These are phyloP conservation scores for Drosophila ironensis DNA, from an alignment of 1,140 invertebrate genomes.

Conservation along the genomic window DNA sequence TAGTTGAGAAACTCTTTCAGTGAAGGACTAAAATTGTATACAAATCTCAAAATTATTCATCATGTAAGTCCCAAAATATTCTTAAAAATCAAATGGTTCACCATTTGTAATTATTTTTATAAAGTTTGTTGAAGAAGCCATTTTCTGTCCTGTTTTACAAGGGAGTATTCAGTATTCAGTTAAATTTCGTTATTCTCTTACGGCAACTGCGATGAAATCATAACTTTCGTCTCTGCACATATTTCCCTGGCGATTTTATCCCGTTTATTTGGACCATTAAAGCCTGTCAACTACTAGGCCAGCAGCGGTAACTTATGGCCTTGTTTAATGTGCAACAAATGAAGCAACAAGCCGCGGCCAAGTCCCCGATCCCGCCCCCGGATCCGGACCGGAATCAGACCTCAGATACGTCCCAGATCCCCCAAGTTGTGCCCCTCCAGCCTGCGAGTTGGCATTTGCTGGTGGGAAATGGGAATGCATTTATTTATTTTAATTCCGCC, in stretches of 20 bases:
- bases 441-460: slow-evolving; percentile 18
- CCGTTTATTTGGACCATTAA: slow-evolving; percentile 21
- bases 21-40: too few relatives aligned
- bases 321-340: slow-evolving; percentile 69
- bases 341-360: slow-evolving; percentile 59
- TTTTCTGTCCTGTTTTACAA: too few relatives aligned
- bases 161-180: too few relatives aligned
- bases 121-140: too few relatives aligned
- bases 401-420: background rate
- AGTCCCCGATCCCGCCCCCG: background rate
- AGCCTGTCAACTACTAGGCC: slow-evolving; percentile 35
- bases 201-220: background rate
- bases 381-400: background rate
- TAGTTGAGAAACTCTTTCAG: too few relatives aligned
- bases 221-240: background rate
- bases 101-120: too few relatives aligned
- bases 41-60: too few relatives aligned
- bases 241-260: slow-evolving; percentile 15
- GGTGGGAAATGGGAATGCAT: slow-evolving; percentile 70
- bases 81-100: too few relatives aligned
- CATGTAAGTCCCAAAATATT: too few relatives aligned
- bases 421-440: background rate
- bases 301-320: slow-evolving; percentile 48
- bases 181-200: too few relatives aligned
- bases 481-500: slow-evolving; percentile 81